Base-by-base conservation (phyloP, 2,113 vertebrate species). In the Anguilla japonica region DNA sequence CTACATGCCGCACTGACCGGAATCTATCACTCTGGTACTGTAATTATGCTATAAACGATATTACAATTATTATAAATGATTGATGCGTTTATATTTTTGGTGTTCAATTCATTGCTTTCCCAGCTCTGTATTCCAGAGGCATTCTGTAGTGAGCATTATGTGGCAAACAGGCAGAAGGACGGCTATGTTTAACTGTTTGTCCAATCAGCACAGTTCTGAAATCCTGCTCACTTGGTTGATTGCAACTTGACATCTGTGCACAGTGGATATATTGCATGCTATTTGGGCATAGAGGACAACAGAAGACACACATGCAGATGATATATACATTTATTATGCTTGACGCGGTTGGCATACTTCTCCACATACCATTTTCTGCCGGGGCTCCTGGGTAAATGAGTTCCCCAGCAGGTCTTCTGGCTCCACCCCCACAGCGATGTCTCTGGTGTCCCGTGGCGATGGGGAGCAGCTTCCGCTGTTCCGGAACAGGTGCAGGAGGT, bases 401-500 rank as follows among this genome's bases (percentile, higher is more conserved):
- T 96, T 94, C 90, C 93, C 94, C 8, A 96, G 94, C 57, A 98
- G 90, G 75, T 99, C 97, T 0, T 93, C 94, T 26, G 97, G 95
- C 43, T 97, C 96, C 50, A 97, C 94, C n/a, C 94, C 97, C 29
- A 98, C 96, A 18, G 96, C 97, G 11, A 95, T 95, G 79, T 99
- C 97, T 1, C 93, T 96, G 14, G 92, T 95, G 87, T 97, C 96
- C 89, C 95, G 96, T 0, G 92, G 90, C 40, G 96, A 89, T 43
- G 95, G 85, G 0, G 95, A 95, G 89, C 97, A 94, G 88, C 95
- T 96, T 85, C 98, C 97, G 87, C 97, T 97, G 92, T 96, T 97
- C 91, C 98, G 96, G 91, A 99, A 99, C 67, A 99, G 97, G 88
- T 99, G 97, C 20, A 99, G 71, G 81, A 99, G 95, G 89, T 98